Evolutionary conservation across 1,140 invertebrate genomes (phyloP).

Genomic region (Zaprionus vittiger): DNA sequence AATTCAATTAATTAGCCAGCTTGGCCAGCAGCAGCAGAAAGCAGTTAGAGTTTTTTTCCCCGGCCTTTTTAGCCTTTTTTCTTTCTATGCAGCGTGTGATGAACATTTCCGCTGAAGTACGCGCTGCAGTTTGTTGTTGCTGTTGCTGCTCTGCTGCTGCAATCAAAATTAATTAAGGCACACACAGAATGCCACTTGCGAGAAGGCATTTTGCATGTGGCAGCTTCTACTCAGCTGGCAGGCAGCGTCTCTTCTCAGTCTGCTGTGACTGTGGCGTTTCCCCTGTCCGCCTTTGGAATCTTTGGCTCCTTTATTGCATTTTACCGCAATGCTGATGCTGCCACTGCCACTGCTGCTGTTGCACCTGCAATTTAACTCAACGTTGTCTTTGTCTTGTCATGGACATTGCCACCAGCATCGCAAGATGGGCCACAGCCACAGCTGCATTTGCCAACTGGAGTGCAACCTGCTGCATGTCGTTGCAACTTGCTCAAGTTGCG

Average conservation of each 20-base stretch:
- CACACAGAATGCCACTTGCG: constrained; percentile 47
- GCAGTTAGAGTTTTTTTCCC: constrained; percentile 29
- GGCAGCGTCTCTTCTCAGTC: constrained; percentile 4
- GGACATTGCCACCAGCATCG: constrained; percentile 59
- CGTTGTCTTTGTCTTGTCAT: constrained; percentile 52
- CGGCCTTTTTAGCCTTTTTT: constrained; percentile 24
- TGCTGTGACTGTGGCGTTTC: constrained; percentile 7
- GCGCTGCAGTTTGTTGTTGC: constrained; percentile 21
- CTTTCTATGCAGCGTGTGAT: constrained; percentile 58
- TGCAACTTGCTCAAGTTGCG: constrained; percentile 49
- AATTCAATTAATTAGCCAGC: constrained; percentile 75
- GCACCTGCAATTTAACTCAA: constrained; percentile 40
- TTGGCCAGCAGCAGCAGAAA: constrained; percentile 22
- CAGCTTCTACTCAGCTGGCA: constrained; percentile 6
- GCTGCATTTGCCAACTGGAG: constrained; percentile 33
- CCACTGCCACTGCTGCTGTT: constrained; percentile 20
- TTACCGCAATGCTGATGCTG: constrained; percentile 65
- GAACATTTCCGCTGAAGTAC: constrained; percentile 71
- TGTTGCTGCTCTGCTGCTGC: constrained; percentile 59
- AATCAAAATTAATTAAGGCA: constrained; percentile 82
- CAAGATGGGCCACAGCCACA: constrained; percentile 6
- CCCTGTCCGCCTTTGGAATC: constrained; percentile 25
- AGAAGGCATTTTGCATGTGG: constrained; percentile 44
- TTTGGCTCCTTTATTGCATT: constrained; percentile 66
- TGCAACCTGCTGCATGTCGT: constrained; percentile 28